Percentiles rank a stretch among this genome's conserved stretches.
Evolutionary conservation across 2,113 vertebrate species (phyloP).

Genomic region (Pangasianodon gigas): DNA sequence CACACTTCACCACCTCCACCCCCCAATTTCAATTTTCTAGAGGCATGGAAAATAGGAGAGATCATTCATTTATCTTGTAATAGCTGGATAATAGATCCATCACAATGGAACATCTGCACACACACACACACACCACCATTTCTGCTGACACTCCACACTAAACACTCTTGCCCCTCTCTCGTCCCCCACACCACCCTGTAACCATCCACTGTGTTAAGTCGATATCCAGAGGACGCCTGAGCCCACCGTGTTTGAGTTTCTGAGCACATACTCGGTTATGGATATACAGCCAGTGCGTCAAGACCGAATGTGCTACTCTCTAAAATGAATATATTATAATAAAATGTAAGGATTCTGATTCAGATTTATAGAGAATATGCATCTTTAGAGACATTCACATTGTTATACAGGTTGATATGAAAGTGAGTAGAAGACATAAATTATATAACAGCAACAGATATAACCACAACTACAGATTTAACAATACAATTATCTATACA

Average conservation of each 20-base stretch:
- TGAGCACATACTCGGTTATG: slow-evolving; percentile 56
- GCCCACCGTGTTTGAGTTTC: slow-evolving; percentile 55
- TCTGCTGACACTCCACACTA: slow-evolving; percentile 56
- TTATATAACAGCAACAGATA: not conserved
- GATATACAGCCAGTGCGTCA: slow-evolving; percentile 37
- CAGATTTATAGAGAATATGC: slow-evolving; percentile 2
- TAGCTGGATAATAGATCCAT: slow-evolving; percentile 99
- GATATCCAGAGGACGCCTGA: slow-evolving; percentile 71
- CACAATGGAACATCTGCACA: slow-evolving; percentile 86
- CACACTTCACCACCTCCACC: slow-evolving; percentile 53
- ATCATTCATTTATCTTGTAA: slow-evolving; percentile 99
- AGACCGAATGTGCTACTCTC: slow-evolving; percentile 35
- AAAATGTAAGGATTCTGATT: slow-evolving; percentile 18
- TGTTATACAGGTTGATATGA: not conserved
- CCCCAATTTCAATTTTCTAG: slow-evolving; percentile 96
- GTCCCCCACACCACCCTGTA: slow-evolving; percentile 32
- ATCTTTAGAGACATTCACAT: not conserved
- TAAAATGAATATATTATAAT: slow-evolving; percentile 17
- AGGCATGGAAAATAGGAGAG: slow-evolving; percentile 81
- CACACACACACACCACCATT: slow-evolving; percentile 40
- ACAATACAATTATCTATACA: not conserved
- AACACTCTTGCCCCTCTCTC: slow-evolving; percentile 56
- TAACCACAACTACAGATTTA: not conserved
- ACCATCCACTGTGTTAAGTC: slow-evolving; percentile 58
- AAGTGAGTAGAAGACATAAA: not conserved